Base-by-base conservation (phyloP, 1,140 invertebrate genomes). In the Diachasma alloeum region DNA sequence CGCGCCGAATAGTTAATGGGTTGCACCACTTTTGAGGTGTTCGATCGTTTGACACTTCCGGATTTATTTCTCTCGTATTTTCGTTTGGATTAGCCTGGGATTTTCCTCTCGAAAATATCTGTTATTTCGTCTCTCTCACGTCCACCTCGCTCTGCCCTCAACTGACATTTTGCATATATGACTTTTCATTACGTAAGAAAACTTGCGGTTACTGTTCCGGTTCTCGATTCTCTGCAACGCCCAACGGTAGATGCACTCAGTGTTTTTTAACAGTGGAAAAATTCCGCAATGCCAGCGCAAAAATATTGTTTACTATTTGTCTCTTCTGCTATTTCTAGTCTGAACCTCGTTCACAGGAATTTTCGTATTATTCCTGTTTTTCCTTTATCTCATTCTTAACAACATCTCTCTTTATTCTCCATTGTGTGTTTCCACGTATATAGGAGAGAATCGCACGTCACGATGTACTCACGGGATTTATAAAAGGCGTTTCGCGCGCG, bases 341-440 rank as follows among this genome's bases (percentile, higher is more conserved):
- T n/a, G 9, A 53, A n/a, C 9, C n/a, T 1, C 2, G 17, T 44
- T 56, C 56, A 53, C 19, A 8, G 19, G 63, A 75, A 78, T 63
- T 72, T 68, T 31, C 4, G 24, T 70, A 31, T 72, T 69, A 72
- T 78, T 69, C 75, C 4, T 53, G 31, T 74, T 74, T 56, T 31
- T 67, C 19, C 67, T 59, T 42, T 53, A 63, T 74, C 56, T 66
- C 66, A 70, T 70, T 66, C 68, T 71, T 74, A 4, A 46, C 44
- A 59, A 72, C 71, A 22, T n/a, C 8, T 75, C 71, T 78, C 73
- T 68, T 69, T 37, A 76, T 63, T 48, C 5, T 76, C 42, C 26
- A 69, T 24, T 56, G 59, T 31, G 22, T 63, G 11, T 63, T 19
- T 63, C 8, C n/a, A 46, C n/a, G 44, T n/a, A 46, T 4, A 4